Evolutionary conservation across 2,797 vertebrate genomes (phyloP), one percentile per base, ranked within the genome.

Genomic region (Phrynocephalus guinanensis): DNA sequence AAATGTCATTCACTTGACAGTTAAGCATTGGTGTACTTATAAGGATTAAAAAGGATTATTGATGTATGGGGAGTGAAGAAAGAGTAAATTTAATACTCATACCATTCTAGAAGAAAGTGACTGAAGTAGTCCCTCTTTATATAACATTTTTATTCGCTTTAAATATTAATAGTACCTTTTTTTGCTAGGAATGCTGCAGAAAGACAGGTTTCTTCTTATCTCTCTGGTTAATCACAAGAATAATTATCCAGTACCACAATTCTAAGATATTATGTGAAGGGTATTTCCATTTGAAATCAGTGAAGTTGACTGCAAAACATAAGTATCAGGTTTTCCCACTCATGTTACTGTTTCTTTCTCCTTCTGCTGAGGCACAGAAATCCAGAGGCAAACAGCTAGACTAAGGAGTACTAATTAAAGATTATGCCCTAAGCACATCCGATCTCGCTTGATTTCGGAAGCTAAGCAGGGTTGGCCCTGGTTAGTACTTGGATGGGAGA

Each of bases 1-100:
- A 26, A 80, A 75, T 52, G 67, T 11, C 80, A 88, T 85, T 93
- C 33, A 30, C 56, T 81, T 81, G 70, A 63, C 83, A 90, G 87
- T 77, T 66, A 60, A 63, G 67, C 68, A 86, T 28, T n/a, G 30
- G 9, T n/a, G 28, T 73, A 52, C 24, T 52, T 30, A 24, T 70
- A 5, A 70, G 56, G 33, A 3, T 1, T 81, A 13, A 48, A 33
- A 30, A 72, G 30, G 38, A 78, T 13, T 67, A 52, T 70, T 52
- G 13, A 68, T 38, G 56, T 2, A 7, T 1, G 33, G 44, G 70
- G 30, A 30, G 11, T n/a, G 71, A 44, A 72, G 7, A 66, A 10
- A n/a, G 66, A n/a, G 66, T 20, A 56, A 33, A 79, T 79, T 26
- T 56, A 81, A 73, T 5, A 33, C 24, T 71, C 76, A 56, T 38